Evolutionary conservation across 2,888 invertebrate genomes (phyloP).

Genomic region (Plebejus anna): DNA sequence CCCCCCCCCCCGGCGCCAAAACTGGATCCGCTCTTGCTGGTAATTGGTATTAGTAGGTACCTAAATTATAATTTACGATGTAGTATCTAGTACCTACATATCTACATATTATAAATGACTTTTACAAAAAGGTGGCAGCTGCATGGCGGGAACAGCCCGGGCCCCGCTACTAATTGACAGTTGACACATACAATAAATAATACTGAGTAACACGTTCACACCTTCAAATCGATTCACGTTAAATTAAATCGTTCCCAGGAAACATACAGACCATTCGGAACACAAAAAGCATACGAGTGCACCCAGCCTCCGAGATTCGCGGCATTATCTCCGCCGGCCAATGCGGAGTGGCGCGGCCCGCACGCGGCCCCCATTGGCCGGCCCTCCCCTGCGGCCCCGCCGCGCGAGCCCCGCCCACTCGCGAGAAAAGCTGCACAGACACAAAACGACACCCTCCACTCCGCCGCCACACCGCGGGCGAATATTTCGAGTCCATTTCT

Average conservation of each 20-base stretch:
- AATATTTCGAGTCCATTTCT: conserved; percentile 47
- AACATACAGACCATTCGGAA: conserved; percentile 43
- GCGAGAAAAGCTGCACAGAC: conserved; percentile 59
- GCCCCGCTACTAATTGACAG: conserved; percentile 37
- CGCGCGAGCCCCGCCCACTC: conserved; percentile 75
- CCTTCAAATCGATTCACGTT: conserved; percentile 65
- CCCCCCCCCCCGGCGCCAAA: too few relatives aligned
- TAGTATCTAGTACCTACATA: background rate
- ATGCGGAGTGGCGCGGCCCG: conserved; percentile 54
- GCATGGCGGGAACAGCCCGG: conserved; percentile 31
- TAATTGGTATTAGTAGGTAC: too few relatives aligned
- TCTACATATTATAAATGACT: conserved; percentile 3
- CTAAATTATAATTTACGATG: too few relatives aligned
- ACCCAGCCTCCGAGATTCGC: conserved; percentile 77
- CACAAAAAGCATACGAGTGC: conserved; percentile 63
- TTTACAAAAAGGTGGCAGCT: conserved; percentile 26
- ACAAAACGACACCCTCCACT: conserved; percentile 55
- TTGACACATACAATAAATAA: conserved; percentile 44
- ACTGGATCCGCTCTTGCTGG: too few relatives aligned
- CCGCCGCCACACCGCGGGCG: conserved; percentile 52
- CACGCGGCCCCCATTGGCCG: conserved; percentile 52
- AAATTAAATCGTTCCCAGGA: conserved; percentile 27
- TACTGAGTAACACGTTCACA: conserved; percentile 53
- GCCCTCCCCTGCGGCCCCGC: conserved; percentile 61
- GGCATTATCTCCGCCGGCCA: conserved; percentile 71